Evolutionary conservation across 23 tunicate genomes (phyloP), one percentile per base, ranked within the genome.

Genomic region (Styela clava): DNA sequence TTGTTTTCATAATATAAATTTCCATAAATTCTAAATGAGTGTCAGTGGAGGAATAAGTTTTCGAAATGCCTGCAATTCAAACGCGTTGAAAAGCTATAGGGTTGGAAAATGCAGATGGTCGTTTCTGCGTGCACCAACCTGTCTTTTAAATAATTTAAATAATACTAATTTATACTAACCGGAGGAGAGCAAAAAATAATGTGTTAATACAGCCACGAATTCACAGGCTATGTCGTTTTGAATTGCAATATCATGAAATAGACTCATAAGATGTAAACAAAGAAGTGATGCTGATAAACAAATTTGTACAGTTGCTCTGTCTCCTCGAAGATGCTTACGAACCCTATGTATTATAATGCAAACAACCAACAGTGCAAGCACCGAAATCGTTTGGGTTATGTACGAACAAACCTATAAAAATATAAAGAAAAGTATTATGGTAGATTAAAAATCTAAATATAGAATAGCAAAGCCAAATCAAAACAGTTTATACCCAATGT

Each of bases 191-290:
- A 79, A 35, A 22, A 79, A 67, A 34, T 79, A 79, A 34, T 79
- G 83, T 24, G 74, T 32, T 7, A 63, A 1, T 16, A 79, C 62
- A 3, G 83, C 83, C 0, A 67, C 27, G 7, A 25, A 9, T 51
- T 62, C 32, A 26, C 83, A 79, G 2, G 74, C 73, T 27, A 33
- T 19, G 31, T 79, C 74, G 22, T 30, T 67, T n/a, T 64, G 34
- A 24, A 79, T 64, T 2, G 83, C 83, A 0, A 79, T 32, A 22
- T 79, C 83, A 35, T 79, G 83, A 24, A 79, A 64, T 31, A 79
- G 30, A 25, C 62, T 79, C 27, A 65, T 18, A 19, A 67, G 16
- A 2, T 79, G 83, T 24, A 79, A 63, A 24, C 63, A 29, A 3
- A 67, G 52, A 20, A 79, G 62, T 2, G 74, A 64, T 2, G 34